Base-by-base conservation (phyloP, 2,113 vertebrate genomes). In the Muscicapa adusta region DNA sequence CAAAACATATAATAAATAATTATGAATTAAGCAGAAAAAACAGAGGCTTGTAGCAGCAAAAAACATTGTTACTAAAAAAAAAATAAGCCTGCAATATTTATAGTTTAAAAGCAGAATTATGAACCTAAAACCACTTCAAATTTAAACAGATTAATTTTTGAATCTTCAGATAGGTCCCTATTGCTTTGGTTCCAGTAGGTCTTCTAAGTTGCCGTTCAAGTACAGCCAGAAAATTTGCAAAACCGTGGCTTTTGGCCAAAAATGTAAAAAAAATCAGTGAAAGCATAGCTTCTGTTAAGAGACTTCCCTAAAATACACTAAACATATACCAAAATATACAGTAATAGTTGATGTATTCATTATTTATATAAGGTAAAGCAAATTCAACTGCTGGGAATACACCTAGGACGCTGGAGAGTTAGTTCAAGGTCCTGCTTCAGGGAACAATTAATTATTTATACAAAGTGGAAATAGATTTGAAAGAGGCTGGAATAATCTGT, bases 401-500 rank as follows among this genome's bases (percentile, higher is more conserved):
- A 93, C 79, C 94, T 91, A 86, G 51, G 83, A 88, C 80, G 68
- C 20, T 80, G 43, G 38, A 73, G 36, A 91, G 24, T 51, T 92
- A 80, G 76, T 94, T 93, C 79, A 96, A 95, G 72, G 47, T 92
- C 68, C 60, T 77, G 79, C 83, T 96, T 91, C 83, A 77, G 79
- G 92, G 63, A 94, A 43, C 18, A 77, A 84, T 94, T 92, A 95
- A 92, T 92, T 93, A 94, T 93, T 96, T 77, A 94, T 86, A 67
- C 50, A 47, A 85, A 86, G 34, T 40, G 56, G 74, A 90, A 91
- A 76, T 12, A 53, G 40, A 28, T 23, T 81, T 82, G 54, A 85
- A 91, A 86, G 34, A 92, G 47, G 43, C 56, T 77, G 38, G 31
- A 83, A 51, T 65, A 91, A 84, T 81, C 51, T 92, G 26, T 88